A percentile compares a stretch with the other conserved stretches of the same genome.
These are phyloP conservation scores for Anoncus sp. DNA, from an alignment of 2,888 invertebrate genomes.

Conservation along the genomic window DNA sequence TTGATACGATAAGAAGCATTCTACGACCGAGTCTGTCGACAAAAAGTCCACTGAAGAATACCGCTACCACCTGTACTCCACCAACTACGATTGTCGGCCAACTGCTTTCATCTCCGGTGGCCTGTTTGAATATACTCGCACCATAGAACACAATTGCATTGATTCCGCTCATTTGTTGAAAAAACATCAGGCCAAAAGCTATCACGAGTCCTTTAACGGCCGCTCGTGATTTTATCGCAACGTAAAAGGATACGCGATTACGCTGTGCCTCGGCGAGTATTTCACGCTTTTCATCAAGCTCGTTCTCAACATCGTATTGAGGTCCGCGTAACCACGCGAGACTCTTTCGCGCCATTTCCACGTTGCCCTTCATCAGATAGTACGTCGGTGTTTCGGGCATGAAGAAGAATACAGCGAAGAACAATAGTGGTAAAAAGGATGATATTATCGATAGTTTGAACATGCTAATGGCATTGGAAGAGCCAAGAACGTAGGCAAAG, in stretches of 20 bases:
- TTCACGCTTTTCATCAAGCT: constrained; percentile 86
- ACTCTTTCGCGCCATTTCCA: constrained; percentile 88
- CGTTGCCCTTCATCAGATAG: constrained; percentile 87
- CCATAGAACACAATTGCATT: constrained; percentile 94
- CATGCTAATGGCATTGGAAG: constrained; percentile 82
- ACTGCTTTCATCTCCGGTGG: constrained; percentile 86
- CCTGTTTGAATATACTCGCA: constrained; percentile 88
- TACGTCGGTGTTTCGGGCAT: constrained; percentile 95
- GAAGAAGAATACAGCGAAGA: constrained; percentile 89
- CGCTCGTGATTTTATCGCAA: constrained; percentile 86
- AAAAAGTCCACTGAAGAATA: constrained; percentile 87
- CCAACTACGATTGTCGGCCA: constrained; percentile 56
- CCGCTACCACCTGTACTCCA: constrained; percentile 34
- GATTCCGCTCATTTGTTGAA: constrained; percentile 94
- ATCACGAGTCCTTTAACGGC: constrained; percentile 89
- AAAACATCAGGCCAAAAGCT: constrained; percentile 92
- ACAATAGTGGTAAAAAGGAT: constrained; percentile 88
- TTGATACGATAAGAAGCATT: constrained; percentile 90
- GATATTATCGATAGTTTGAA: constrained; percentile 88
- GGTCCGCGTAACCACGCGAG: constrained; percentile 90
- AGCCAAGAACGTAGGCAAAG: constrained; percentile 89
- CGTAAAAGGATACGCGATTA: constrained; percentile 85
- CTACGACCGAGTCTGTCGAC: constrained; percentile 93
- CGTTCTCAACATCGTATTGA: constrained; percentile 87
- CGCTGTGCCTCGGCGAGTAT: constrained; percentile 84